Evolutionary conservation across 2,797 vertebrate species (phyloP).

Genomic region (Clamator glandarius): DNA sequence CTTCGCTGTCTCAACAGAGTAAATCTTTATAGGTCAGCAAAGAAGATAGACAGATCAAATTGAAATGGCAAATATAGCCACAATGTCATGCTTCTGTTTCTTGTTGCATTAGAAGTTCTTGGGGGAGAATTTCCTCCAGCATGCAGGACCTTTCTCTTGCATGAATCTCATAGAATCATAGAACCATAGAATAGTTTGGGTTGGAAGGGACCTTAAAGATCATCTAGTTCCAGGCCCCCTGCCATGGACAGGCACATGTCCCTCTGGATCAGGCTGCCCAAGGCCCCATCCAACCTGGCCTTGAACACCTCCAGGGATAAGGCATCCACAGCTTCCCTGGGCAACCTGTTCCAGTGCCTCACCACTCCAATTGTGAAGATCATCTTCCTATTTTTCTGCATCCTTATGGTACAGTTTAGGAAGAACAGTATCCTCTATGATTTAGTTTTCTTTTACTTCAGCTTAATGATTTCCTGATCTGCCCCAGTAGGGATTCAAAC

Average conservation of each 20-base stretch:
- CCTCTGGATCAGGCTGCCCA: no score
- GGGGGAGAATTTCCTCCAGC: background rate
- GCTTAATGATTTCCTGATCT: constrained; percentile 25
- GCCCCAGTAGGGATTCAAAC: constrained; percentile 8
- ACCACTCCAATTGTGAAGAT: no score
- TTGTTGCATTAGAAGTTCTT: background rate
- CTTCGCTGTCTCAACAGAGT: background rate
- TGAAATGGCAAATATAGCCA: background rate
- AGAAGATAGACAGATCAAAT: background rate
- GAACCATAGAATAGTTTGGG: no score
- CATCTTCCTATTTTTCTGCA: background rate
- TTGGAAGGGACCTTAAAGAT: no score
- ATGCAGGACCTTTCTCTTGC: background rate
- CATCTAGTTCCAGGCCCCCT: no score
- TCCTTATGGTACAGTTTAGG: background rate
- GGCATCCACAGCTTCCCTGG: no score
- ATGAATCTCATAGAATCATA: background rate
- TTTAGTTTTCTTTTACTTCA: no score
- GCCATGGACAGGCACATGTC: no score
- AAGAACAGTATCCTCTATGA: background rate
- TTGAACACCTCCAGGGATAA: no score
- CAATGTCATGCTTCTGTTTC: background rate
- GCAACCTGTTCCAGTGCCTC: no score
- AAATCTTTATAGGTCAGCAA: background rate
- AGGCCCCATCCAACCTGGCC: no score